Conservation (phyloP, 1,140 invertebrate species). For the Brachionus rubens region DNA sequence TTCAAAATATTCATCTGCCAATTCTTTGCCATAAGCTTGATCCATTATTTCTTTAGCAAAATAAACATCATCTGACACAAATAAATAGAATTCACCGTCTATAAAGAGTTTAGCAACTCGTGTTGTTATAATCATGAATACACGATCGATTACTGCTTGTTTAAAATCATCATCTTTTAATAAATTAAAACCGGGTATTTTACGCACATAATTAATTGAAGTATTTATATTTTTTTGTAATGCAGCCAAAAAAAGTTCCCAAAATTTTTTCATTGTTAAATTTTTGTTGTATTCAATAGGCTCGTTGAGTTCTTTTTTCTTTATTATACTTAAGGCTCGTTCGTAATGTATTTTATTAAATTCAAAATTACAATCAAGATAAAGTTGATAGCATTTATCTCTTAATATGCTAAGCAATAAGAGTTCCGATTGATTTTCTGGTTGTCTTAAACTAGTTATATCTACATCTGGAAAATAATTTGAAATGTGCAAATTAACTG, state of each 20-base stretch:
- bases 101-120: slow-evolving; percentile 17
- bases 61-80: background rate
- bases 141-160: background rate
- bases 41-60: background rate
- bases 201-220: background rate
- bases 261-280: background rate
- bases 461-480: slow-evolving; percentile 26
- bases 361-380: slow-evolving; percentile 10
- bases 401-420: background rate
- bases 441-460: background rate
- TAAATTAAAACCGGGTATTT: slow-evolving; percentile 1
- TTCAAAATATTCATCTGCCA: background rate
- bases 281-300: background rate
- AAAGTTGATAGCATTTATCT: slow-evolving; percentile 12
- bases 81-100: slow-evolving; percentile 22
- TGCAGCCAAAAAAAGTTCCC: background rate
- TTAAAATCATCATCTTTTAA: background rate
- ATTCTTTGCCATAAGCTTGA: background rate
- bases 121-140: background rate
- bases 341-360: slow-evolving; percentile 18
- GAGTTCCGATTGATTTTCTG: slow-evolving; percentile 7
- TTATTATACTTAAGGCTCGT: background rate
- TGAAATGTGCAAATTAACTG: background rate
- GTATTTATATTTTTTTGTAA: slow-evolving; percentile 23
- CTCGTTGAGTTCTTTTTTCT: background rate